Evolutionary conservation across 1,140 invertebrate species (phyloP), one percentile per base, ranked within the genome.

Genomic region (Zaprionus ornatus): DNA sequence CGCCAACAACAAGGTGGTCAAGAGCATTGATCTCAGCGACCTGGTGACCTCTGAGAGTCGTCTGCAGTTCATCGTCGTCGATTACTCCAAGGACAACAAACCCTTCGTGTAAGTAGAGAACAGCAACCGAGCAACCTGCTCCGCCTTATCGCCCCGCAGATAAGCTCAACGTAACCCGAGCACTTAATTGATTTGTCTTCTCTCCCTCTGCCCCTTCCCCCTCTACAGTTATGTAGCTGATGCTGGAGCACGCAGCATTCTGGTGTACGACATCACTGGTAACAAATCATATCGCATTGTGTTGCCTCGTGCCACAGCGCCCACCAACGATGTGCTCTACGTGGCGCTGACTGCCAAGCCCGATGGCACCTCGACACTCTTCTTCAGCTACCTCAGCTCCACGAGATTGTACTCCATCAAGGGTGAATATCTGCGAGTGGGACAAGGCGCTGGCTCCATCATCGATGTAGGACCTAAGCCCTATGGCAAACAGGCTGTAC

Each of bases 1-100:
- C 0, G 92, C 94, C 50, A 94, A 93, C 40, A 94, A 94, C 32
- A 95, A 95, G 92, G 91, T 95, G 29, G 93, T 95, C 2, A 95
- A 95, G 81, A 92, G 91, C 27, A 93, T 96, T 37, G 94, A 95
- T 71, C 82, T 96, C 12, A 94, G 93, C 13, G 78, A 93, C 6
- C 87, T 95, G 25, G 92, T 94, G 1, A 93, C 93, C 45, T 76
- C 93, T 0, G 92, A 93, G 4, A 95, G 95, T 12, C 93, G 94
- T 42, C 91, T 96, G 19, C 95, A 96, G 79, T 95, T 95, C 77
- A 86, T 96, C n/a, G 91, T 94, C 0, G 93, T 95, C 0, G 93
- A 93, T 57, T 93, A 93, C 78, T 91, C 85, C 56, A 79, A 79
- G 50, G 80, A 91, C 65, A 92, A 91, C 57, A 91, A 92, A 55